Evolutionary conservation across 2,888 invertebrate genomes (phyloP), one percentile per base, ranked within the genome.

Genomic region (Frankliniella intonsa): DNA sequence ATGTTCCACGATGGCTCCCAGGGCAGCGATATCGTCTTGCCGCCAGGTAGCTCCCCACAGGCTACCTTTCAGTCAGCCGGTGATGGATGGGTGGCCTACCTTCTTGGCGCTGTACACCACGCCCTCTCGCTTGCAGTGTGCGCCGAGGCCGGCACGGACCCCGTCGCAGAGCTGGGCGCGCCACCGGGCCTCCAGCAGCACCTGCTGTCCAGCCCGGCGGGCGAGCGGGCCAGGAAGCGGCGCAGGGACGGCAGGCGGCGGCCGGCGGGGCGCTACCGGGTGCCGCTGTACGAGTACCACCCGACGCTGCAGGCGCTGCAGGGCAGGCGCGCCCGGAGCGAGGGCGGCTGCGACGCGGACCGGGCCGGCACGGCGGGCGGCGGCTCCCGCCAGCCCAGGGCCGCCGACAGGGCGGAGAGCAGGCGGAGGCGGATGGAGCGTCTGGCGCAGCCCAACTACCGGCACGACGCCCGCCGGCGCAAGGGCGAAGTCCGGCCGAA

Each of bases 131-230:
- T 8, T 22, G 25, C 69, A 76, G 69, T 76, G 22, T 22, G 25
- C 22, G 69, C 25, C 22, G 69, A 76, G 69, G 69, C 69, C 22
- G 69, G 69, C 69, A 76, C 69, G 69, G 69, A 76, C 69, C 69
- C 69, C 22, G 69, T 76, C 22, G 22, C 25, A 25, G 69, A 76
- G 69, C 69, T 76, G 22, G 25, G 69, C 69, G 25, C 14, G 38
- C 38, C 38, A 5, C 38, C 38, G 38, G 38, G 62, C 10, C 22
- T 12, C 69, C 22, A 10, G 69, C n/a, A 65, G 9, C 22, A 22
- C 69, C 69, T 22, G 69, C 3, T 17, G 55, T 12, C 14, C 14
- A 22, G 25, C 22, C 69, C 11, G 55, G 69, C 69, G 69, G 22
- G 69, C 25, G 8, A 69, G 5, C 69, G 69, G 25, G 22, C 22